A percentile compares a stretch with the other conserved stretches of the same genome.
Evolutionary conservation across 2,113 vertebrate genomes (phyloP).

Genomic region (Aleadryas rufinucha): DNA sequence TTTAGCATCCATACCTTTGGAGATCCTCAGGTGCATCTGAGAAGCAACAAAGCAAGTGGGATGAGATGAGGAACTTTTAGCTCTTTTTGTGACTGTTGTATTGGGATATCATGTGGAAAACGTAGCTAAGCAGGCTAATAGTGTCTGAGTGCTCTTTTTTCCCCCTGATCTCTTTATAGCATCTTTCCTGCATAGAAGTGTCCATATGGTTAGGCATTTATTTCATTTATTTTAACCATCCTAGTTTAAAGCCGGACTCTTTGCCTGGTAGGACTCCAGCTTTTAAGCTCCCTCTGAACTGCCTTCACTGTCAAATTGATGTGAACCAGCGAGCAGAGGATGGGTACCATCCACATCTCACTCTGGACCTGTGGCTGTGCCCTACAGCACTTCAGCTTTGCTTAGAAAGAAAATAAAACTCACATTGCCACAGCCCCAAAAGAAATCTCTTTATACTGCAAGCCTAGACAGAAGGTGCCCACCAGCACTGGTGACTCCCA

Average conservation of each 20-base stretch:
- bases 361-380: neutral
- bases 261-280: neutral
- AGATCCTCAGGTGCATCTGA: neutral
- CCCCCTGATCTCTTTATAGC: neutral
- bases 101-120: neutral
- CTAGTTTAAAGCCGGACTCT: neutral
- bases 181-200: neutral
- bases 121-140: neutral
- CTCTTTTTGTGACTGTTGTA: neutral
- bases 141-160: neutral
- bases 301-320: neutral
- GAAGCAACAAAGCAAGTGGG: neutral
- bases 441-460: neutral
- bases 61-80: neutral
- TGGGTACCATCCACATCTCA: fast-evolving
- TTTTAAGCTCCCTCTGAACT: neutral
- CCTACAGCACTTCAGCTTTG: neutral
- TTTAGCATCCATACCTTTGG: no score
- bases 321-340: neutral
- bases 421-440: neutral
- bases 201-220: neutral
- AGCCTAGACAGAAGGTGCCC: neutral
- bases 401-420: neutral
- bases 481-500: fast-evolving
- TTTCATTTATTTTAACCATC: neutral